Conservation (phyloP, 2,888 invertebrate species). For the Crossocerus cetratus region DNA sequence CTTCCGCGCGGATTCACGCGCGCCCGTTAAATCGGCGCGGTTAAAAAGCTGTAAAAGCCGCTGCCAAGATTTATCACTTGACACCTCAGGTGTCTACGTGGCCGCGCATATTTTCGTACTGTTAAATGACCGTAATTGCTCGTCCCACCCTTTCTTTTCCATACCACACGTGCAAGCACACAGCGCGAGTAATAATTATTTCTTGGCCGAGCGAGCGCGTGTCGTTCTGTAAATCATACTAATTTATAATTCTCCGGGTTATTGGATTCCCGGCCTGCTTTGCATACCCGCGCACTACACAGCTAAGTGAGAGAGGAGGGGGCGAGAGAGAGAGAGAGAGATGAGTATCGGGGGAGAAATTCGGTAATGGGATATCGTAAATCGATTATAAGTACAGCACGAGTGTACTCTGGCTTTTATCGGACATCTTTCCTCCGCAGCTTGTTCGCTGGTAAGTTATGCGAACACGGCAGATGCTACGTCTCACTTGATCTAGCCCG, state of each 20-base stretch:
- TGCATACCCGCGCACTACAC: neutral
- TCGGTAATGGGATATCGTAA: neutral
- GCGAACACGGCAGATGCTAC: no score
- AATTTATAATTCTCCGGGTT: conserved; percentile 1
- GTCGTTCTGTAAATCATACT: neutral
- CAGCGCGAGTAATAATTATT: neutral
- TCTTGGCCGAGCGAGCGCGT: neutral
- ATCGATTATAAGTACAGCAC: neutral
- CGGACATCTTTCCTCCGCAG: neutral
- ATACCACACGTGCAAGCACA: neutral
- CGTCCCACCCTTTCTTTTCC: neutral
- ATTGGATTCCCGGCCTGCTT: neutral
- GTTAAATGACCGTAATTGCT: no score
- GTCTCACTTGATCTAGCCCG: no score
- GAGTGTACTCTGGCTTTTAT: neutral
- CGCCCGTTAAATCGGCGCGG: conserved; percentile 6
- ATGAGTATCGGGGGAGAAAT: neutral
- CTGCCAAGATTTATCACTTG: neutral
- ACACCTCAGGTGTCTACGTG: conserved; percentile 1
- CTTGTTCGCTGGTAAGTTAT: neutral
- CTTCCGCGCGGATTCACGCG: conserved; percentile 2
- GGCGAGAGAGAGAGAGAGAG: neutral
- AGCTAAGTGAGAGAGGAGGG: neutral
- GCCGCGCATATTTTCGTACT: neutral
- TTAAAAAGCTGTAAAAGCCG: conserved; percentile 23